These are phyloP conservation scores for Tethea ocularis DNA, from an alignment of 2,888 invertebrate genomes.

Conservation along the genomic window DNA sequence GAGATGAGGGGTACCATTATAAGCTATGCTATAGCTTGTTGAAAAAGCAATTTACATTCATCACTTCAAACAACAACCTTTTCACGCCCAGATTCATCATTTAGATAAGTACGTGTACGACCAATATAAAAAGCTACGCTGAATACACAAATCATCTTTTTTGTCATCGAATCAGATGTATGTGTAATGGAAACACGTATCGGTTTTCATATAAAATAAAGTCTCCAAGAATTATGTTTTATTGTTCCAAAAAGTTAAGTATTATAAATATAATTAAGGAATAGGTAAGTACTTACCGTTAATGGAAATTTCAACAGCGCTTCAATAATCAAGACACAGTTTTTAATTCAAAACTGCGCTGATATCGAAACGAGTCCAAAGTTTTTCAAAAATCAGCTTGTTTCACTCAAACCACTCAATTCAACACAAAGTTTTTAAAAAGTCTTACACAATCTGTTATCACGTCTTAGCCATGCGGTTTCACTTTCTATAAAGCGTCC, in stretches of 20 bases:
- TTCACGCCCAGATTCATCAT: slow-evolving; percentile 5
- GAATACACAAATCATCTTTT: slow-evolving; percentile 9
- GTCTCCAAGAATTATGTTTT: background rate
- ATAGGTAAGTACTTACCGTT: slow-evolving; percentile 59
- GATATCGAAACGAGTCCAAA: slow-evolving; percentile 74
- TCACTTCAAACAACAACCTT: slow-evolving; percentile 31
- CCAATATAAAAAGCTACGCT: slow-evolving; percentile 5
- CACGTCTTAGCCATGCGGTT: slow-evolving; percentile 64
- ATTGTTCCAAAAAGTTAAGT: background rate
- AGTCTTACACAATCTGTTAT: slow-evolving; percentile 68
- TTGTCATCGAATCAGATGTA: slow-evolving; percentile 15
- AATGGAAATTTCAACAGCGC: slow-evolving; percentile 49
- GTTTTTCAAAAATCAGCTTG: slow-evolving; percentile 54
- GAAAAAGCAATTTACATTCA: slow-evolving; percentile 66
- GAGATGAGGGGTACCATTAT: slow-evolving; percentile 49
- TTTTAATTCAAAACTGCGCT: slow-evolving; percentile 72
- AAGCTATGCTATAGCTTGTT: slow-evolving; percentile 55
- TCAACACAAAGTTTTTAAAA: slow-evolving; percentile 53
- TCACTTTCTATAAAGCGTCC: slow-evolving; percentile 71
- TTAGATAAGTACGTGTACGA: slow-evolving; percentile 22
- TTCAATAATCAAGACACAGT: slow-evolving; percentile 78
- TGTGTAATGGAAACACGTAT: slow-evolving; percentile 12
- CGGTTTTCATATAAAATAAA: background rate
- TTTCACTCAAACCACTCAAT: slow-evolving; percentile 61
- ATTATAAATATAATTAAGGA: background rate